Evolutionary conservation across 1,140 invertebrate genomes (phyloP), one percentile per base, ranked within the genome.

Genomic region (Ladona fulva): DNA sequence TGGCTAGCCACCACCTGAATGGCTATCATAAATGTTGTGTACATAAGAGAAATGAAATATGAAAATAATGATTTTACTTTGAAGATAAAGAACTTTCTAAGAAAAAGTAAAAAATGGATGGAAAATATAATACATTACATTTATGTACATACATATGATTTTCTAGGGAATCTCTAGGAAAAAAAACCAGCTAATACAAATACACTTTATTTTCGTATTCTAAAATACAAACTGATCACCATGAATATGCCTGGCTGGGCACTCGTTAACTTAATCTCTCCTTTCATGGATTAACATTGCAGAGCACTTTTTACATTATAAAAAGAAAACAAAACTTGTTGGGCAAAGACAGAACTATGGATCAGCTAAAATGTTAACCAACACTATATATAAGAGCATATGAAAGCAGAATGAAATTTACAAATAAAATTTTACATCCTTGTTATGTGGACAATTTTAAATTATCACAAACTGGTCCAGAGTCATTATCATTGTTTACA

Each of bases 171-270:
- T n/a, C n/a, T 37, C 8, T 8, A 37, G 8, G 8, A 37, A 66
- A 66, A 6, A 66, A 66, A 1, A 66, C 14, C n/a, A 19, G 3
- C 12, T 66, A 66, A 66, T 66, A 66, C 52, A 66, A 66, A 66
- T 66, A 66, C 52, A 66, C n/a, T 66, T 66, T 66, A 66, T 66
- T 66, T 66, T 66, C 52, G 52, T 66, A 66, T 66, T 66, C 52
- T 66, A 66, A 66, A 66, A 66, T 66, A 66, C 52, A 66, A 66
- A 66, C 52, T 66, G 52, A 66, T 66, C 52, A 66, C 52, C 52
- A 66, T 66, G 52, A 66, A 66, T 12, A 66, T 66, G 52, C n/a
- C 52, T 66, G 52, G 52, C 52, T 19, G 52, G 52, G 52, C 52
- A 16, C 14, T 6, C 52, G 1, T 66, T 66, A 66, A 66, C 52